Evolutionary conservation across 2,797 vertebrate species (phyloP).

Genomic region (Melanotaenia trifasciata): DNA sequence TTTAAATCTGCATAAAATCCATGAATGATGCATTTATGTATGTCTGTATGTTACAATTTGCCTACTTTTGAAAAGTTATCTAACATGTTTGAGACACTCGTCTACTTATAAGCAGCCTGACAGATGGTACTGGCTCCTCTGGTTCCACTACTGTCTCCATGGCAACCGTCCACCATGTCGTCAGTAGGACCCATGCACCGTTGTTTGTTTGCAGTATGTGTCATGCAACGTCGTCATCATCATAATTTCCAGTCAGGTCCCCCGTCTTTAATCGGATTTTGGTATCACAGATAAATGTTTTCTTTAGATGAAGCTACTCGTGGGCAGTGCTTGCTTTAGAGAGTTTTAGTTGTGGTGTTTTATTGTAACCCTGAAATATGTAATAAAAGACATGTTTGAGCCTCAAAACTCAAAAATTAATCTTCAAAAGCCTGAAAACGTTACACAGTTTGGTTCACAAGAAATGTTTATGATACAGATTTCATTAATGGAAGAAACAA

Average conservation of each 20-base stretch:
- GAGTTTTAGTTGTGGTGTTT: not conserved
- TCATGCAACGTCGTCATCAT: conserved; percentile 15
- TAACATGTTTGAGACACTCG: not conserved
- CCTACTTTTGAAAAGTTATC: not conserved
- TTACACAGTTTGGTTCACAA: not conserved
- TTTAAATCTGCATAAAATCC: not conserved
- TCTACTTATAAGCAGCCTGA: conserved; percentile 9
- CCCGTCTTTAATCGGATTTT: conserved; percentile 20
- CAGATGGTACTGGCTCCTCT: conserved; percentile 38
- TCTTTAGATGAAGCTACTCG: not conserved
- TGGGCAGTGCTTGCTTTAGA: not conserved
- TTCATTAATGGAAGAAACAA: not conserved
- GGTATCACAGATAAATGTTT: not conserved
- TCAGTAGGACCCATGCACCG: conserved; percentile 32
- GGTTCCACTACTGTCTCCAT: conserved; percentile 44
- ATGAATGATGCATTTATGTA: not conserved
- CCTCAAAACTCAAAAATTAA: not conserved
- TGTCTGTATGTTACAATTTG: not conserved
- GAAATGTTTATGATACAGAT: not conserved
- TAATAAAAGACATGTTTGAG: not conserved
- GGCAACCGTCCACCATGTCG: conserved; percentile 38
- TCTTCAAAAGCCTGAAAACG: not conserved
- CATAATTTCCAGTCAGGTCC: conserved; percentile 3
- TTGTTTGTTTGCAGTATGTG: conserved; percentile 31
- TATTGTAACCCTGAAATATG: not conserved